Conservation (phyloP, 2,888 invertebrate genomes). For the Lathronympha strigana region DNA sequence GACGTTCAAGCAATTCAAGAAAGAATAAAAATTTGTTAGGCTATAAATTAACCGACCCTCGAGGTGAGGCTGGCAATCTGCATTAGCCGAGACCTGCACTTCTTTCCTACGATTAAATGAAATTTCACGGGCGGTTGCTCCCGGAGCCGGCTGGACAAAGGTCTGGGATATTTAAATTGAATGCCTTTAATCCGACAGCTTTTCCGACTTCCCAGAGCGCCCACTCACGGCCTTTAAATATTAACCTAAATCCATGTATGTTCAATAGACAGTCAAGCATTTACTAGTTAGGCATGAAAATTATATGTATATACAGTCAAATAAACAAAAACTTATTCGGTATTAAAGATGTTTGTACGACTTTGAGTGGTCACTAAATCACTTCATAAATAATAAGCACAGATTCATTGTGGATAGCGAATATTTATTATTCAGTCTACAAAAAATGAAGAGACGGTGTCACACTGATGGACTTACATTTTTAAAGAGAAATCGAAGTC, state of each 20-base stretch:
- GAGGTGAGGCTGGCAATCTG: conserved; percentile 76
- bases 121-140: conserved; percentile 80
- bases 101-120: conserved; percentile 80
- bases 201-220: conserved; percentile 36
- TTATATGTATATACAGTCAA: neutral
- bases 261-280: conserved; percentile 1
- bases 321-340: neutral
- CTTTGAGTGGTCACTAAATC: conserved; percentile 36
- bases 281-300: neutral
- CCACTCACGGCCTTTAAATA: conserved; percentile 16
- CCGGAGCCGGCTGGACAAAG: conserved; percentile 77
- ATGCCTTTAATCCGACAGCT: conserved; percentile 71
- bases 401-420: conserved; percentile 36
- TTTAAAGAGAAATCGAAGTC: conserved; percentile 57
- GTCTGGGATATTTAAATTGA: conserved; percentile 78
- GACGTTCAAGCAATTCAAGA: conserved; percentile 75
- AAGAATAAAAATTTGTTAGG: conserved; percentile 81
- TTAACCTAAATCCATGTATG: conserved; percentile 2
- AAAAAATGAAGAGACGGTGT: conserved; percentile 52
- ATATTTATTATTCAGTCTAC: conserved; percentile 39
- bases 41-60: conserved; percentile 77
- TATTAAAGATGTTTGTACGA: conserved; percentile 3
- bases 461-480: conserved; percentile 59
- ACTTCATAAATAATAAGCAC: conserved; percentile 22
- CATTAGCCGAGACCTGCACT: conserved; percentile 79